Evolutionary conservation across 2,113 vertebrate genomes (phyloP).

Genomic region (Pomatostomus ruficeps): DNA sequence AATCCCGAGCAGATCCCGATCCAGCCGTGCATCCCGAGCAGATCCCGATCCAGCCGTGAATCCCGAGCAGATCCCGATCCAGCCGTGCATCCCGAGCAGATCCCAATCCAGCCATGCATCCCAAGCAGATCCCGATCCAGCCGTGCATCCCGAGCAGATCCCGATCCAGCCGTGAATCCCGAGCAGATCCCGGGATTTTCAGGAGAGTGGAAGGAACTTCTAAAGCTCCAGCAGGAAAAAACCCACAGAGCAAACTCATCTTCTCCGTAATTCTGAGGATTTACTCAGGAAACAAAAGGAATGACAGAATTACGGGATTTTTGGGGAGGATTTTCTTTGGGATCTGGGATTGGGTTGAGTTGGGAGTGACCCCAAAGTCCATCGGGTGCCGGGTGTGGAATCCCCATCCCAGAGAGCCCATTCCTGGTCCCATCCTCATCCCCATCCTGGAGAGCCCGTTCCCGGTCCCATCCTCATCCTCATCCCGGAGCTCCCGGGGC

Average conservation of each 20-base stretch:
- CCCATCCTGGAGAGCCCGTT: no score
- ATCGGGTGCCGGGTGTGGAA: rapidly evolving
- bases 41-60: no score
- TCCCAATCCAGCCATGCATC: no score
- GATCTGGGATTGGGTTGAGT: neutral
- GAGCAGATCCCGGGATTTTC: neutral
- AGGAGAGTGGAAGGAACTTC: neutral
- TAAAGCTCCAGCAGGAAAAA: neutral
- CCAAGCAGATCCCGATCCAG: rapidly evolving
- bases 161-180: rapidly evolving
- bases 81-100: rapidly evolving
- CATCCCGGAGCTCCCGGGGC: neutral
- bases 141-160: no score
- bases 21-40: no score
- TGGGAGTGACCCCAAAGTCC: neutral
- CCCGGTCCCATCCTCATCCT: no score
- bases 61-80: rapidly evolving
- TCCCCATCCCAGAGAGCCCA: no score
- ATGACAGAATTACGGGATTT: neutral
- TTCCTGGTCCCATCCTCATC: no score
- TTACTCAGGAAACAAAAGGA: rapidly evolving
- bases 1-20: rapidly evolving
- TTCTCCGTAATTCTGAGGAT: neutral
- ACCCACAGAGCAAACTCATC: rapidly evolving
- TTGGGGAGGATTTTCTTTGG: neutral